These are phyloP conservation scores for Lepidochitona cinerea DNA, from an alignment of 2,888 invertebrate genomes.

Conservation along the genomic window DNA sequence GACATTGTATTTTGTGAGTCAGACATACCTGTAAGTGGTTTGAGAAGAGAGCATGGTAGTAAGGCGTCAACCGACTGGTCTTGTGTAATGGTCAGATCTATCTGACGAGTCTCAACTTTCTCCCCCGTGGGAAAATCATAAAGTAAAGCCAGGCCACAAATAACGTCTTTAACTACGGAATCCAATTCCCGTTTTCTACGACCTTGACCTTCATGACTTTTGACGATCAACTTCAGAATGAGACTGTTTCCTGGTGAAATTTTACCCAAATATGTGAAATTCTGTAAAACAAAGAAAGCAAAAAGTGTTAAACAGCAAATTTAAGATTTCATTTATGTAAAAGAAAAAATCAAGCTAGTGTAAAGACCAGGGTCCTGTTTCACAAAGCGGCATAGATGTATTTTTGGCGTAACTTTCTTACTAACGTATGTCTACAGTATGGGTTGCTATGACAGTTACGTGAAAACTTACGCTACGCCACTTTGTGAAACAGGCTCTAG, in stretches of 20 bases:
- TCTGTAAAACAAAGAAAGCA: slow-evolving; percentile 10
- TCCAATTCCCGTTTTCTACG: slow-evolving; percentile 16
- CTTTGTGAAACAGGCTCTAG: no score
- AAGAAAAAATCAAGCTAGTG: no score
- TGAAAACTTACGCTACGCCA: no score
- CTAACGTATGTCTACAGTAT: no score
- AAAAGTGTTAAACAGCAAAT: no score
- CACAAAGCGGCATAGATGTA: no score
- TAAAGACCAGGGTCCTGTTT: no score
- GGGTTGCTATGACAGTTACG: no score
- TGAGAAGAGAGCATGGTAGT: slow-evolving; percentile 12
- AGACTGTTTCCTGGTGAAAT: slow-evolving; percentile 31
- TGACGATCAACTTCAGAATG: slow-evolving; percentile 28
- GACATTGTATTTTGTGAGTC: no score
- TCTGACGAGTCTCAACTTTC: not conserved
- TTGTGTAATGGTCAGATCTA: slow-evolving; percentile 13
- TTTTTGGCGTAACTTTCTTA: no score
- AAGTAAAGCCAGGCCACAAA: slow-evolving; percentile 25
- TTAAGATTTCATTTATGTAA: no score
- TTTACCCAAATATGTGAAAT: slow-evolving; percentile 18
- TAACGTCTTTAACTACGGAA: not conserved
- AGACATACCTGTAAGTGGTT: not conserved
- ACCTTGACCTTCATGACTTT: slow-evolving; percentile 7
- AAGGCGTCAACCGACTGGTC: slow-evolving; percentile 24
- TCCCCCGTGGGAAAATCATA: slow-evolving; percentile 31